phyloP scores from a whole-genome alignment of 2,113 vertebrate species.

The Alaudala cheleensis region DNA sequence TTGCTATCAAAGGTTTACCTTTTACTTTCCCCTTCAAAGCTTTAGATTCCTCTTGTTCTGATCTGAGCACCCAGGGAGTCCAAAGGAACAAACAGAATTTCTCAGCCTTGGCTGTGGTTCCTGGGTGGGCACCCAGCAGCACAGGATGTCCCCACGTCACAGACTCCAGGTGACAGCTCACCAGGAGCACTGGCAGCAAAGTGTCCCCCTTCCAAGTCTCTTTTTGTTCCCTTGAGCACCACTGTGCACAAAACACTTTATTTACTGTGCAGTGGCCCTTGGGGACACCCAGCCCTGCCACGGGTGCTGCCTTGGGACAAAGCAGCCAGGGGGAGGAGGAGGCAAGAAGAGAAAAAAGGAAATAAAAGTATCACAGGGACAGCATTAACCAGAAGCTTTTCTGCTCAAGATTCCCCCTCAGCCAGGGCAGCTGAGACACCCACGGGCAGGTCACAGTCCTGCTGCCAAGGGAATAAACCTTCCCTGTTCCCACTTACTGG shows the following conservation, averaged over 20 bases:
- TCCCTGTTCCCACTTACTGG: background rate
- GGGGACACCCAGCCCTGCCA: background rate
- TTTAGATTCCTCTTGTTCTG: background rate
- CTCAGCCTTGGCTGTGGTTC: background rate
- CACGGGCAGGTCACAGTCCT: background rate
- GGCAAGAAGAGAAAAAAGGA: background rate
- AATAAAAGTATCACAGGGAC: background rate
- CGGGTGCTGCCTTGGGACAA: background rate
- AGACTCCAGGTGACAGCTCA: background rate
- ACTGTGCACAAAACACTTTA: slow-evolving; percentile 8
- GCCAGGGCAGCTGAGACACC: background rate
- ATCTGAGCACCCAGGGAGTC: background rate
- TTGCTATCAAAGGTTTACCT: background rate
- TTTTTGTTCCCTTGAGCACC: background rate
- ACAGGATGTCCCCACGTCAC: background rate
- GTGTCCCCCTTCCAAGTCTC: background rate
- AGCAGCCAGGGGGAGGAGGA: background rate
- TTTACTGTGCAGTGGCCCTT: background rate
- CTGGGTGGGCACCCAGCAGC: background rate
- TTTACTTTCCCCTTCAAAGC: background rate
- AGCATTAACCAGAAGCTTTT: background rate
- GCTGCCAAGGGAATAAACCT: background rate
- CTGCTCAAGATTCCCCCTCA: background rate
- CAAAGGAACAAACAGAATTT: background rate
- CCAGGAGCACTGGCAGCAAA: background rate